These are phyloP conservation scores for Pseudomyrmex cubaensis DNA, from an alignment of 1,140 invertebrate species.

Conservation along the genomic window DNA sequence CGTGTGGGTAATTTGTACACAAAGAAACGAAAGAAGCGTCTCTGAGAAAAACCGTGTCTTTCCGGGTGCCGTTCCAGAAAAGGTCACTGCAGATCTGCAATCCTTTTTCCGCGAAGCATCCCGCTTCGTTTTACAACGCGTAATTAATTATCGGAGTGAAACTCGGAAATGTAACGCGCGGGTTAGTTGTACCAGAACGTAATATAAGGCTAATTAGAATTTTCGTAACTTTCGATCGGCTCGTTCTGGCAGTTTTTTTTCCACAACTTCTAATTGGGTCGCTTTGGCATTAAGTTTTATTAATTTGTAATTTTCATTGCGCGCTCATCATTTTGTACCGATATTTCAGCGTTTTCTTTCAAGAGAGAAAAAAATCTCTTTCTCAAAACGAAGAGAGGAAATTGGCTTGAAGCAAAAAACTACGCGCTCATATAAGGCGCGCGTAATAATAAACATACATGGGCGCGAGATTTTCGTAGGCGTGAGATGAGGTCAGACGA, in stretches of 20 bases:
- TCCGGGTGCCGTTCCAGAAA: background rate
- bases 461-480: background rate
- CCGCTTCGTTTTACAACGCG: background rate
- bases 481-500: background rate
- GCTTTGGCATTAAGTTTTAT: too few relatives aligned
- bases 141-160: background rate
- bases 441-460: too few relatives aligned
- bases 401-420: too few relatives aligned
- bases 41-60: conserved; percentile 6
- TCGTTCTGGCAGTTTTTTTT: too few relatives aligned
- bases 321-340: too few relatives aligned
- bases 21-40: background rate
- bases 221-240: too few relatives aligned
- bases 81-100: background rate
- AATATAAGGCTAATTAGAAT: background rate
- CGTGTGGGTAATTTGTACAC: background rate
- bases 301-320: too few relatives aligned
- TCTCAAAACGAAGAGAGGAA: too few relatives aligned
- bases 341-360: too few relatives aligned
- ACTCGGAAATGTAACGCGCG: background rate
- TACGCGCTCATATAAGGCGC: too few relatives aligned
- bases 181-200: background rate
- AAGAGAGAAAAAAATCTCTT: too few relatives aligned
- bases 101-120: background rate
- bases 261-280: too few relatives aligned